A percentile compares a stretch with the other conserved stretches of the same genome.
These are phyloP conservation scores for Tipula lateralis DNA, from an alignment of 2,888 invertebrate genomes.

Conservation along the genomic window DNA sequence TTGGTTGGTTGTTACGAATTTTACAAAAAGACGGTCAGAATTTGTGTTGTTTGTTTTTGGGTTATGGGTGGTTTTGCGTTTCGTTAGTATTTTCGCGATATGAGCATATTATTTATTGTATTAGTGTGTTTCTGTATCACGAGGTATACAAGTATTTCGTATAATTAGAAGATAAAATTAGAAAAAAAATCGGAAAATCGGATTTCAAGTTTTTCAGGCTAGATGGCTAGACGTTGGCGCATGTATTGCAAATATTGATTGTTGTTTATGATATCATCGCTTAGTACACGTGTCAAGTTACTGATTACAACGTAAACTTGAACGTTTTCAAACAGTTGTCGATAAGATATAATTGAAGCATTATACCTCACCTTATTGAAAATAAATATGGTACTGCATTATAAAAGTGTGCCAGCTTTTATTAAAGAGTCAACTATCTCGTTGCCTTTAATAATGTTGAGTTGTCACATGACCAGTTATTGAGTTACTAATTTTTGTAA, in stretches of 20 bases:
- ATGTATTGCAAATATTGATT: not conserved
- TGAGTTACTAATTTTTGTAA: no score
- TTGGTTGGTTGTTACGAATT: constrained; percentile 2
- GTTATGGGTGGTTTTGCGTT: not conserved
- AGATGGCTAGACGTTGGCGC: not conserved
- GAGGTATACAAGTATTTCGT: not conserved
- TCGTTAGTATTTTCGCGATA: not conserved
- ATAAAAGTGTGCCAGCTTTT: no score
- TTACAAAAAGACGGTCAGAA: not conserved
- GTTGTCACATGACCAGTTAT: no score
- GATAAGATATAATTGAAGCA: no score
- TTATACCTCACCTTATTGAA: no score
- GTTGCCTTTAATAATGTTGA: no score
- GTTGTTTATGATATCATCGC: no score
- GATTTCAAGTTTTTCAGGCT: not conserved
- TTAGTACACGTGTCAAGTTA: no score
- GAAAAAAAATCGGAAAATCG: not conserved
- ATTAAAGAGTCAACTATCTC: no score
- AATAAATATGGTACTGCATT: no score
- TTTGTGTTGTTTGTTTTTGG: not conserved
- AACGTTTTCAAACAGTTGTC: no score
- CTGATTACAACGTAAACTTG: no score
- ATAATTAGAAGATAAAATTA: not conserved
- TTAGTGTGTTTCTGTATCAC: not conserved
- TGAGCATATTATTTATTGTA: not conserved